Base-by-base conservation (phyloP, 2,113 vertebrate genomes). In the Capreolus pygargus region DNA sequence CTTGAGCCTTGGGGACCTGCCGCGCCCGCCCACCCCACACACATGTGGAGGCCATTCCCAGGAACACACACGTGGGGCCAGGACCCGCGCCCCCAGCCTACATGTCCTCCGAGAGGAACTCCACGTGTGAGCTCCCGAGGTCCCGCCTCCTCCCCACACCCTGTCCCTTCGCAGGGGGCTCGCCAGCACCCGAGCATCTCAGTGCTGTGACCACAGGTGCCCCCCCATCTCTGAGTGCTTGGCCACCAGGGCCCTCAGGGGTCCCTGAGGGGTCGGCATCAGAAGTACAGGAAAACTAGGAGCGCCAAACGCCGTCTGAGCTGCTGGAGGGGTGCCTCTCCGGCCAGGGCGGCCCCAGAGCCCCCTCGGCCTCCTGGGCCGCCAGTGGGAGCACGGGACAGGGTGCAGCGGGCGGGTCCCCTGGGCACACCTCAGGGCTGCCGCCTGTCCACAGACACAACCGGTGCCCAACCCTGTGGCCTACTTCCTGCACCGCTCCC, bases 391-490 rank as follows among this genome's bases (percentile, higher is more conserved):
- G 6, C n/a, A 39, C 1, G 2, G 36, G 13, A 3, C 55, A 43
- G 92, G 21, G 21, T 47, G 2, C 23, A 4, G 50, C 7, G 47
- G 43, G 5, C 36, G 33, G 17, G 47, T 36, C 30, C 45, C 67
- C 84, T 16, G 28, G n/a, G 27, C 6, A 2, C 1, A 6, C 2
- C 67, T 93, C 85, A 89, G 1, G 23, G 55, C 10, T 14, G 1
- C 13, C 57, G 55, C 39, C 52, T 57, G 6, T 0, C 7, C 92
- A 1, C 99, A 99, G 99, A 99, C 99, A 0, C 99, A 99, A 98
- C 99, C 99, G 0, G 99, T 99, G 97, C 99, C 99, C 86, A 99
- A 98, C 98, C 99, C 99, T 3, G 30, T 99, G 50, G 99, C 99
- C 7, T 99, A 99, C 98, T 99, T 99, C 99, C 98, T 99, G 99